A percentile compares a stretch with the other conserved stretches of the same genome.
These are phyloP conservation scores for Rhabditoides inermis DNA, from an alignment of 2,888 invertebrate species.

Conservation along the genomic window DNA sequence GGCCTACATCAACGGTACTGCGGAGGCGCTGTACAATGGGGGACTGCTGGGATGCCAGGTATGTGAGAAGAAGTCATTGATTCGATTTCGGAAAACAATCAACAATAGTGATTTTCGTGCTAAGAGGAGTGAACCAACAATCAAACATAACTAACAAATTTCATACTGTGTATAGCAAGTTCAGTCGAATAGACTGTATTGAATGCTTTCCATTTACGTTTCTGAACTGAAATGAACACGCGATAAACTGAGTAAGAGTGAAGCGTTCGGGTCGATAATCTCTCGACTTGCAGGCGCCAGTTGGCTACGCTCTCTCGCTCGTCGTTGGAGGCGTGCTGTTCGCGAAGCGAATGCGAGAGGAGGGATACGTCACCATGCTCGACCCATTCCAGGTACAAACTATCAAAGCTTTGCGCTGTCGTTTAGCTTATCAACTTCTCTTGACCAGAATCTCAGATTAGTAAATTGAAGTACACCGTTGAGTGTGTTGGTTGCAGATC, in stretches of 20 bases:
- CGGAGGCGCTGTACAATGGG: constrained; percentile 85
- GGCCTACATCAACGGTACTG: constrained; percentile 97
- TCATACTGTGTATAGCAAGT: too few species aligned
- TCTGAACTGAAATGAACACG: too few species aligned
- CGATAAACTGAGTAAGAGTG: too few species aligned
- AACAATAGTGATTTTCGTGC: neutral
- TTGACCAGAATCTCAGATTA: neutral
- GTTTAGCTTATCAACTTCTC: too few species aligned
- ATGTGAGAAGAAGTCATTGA: neutral
- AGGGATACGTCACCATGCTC: constrained; percentile 88
- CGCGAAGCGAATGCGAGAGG: constrained; percentile 91
- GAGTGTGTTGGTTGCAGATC: constrained; percentile 62
- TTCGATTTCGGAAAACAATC: neutral
- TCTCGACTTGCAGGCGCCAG: constrained; percentile 66
- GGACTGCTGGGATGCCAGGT: constrained; percentile 79
- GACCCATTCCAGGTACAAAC: constrained; percentile 67
- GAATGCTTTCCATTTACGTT: too few species aligned
- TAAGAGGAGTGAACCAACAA: neutral
- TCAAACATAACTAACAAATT: too few species aligned
- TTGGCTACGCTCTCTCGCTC: constrained; percentile 89
- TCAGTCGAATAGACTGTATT: too few species aligned
- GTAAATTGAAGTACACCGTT: neutral
- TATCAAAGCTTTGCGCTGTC: too few species aligned
- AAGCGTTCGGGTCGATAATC: too few species aligned
- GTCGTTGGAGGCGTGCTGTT: constrained; percentile 90